Evolutionary conservation across 2,797 vertebrate species (phyloP).

Genomic region (Chloroceryle amazona): DNA sequence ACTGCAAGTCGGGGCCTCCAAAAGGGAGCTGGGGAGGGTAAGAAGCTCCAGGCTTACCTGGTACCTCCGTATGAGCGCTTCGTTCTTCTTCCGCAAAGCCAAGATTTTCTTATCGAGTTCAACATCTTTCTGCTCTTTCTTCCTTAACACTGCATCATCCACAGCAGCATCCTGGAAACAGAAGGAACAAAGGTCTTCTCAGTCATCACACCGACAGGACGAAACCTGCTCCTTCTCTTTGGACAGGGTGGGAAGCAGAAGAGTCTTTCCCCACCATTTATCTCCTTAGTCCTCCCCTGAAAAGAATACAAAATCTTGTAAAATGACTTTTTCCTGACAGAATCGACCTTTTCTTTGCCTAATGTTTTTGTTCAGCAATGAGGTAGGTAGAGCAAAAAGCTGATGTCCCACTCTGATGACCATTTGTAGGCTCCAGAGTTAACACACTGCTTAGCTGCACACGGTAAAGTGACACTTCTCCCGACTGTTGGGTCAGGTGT

Average conservation of each 20-base stretch:
- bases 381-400: neutral
- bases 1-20: neutral
- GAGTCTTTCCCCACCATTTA: neutral
- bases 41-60: constrained; percentile 83
- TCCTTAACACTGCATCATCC: constrained; percentile 84
- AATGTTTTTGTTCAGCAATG: neutral
- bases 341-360: neutral
- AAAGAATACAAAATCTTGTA: neutral
- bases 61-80: constrained; percentile 93
- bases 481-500: neutral
- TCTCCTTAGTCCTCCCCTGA: neutral
- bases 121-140: constrained; percentile 90
- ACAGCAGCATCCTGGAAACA: constrained; percentile 73
- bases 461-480: neutral
- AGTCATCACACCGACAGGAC: neutral
- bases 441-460: neutral
- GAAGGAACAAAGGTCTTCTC: neutral
- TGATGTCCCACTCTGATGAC: neutral
- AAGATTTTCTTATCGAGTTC: constrained; percentile 95
- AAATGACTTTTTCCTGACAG: neutral
- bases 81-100: constrained; percentile 94
- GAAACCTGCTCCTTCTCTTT: neutral
- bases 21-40: neutral
- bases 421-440: neutral
- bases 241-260: neutral